phyloP scores from a whole-genome alignment of 2,888 invertebrate genomes.

The Caenorhabditis sulstoni region DNA sequence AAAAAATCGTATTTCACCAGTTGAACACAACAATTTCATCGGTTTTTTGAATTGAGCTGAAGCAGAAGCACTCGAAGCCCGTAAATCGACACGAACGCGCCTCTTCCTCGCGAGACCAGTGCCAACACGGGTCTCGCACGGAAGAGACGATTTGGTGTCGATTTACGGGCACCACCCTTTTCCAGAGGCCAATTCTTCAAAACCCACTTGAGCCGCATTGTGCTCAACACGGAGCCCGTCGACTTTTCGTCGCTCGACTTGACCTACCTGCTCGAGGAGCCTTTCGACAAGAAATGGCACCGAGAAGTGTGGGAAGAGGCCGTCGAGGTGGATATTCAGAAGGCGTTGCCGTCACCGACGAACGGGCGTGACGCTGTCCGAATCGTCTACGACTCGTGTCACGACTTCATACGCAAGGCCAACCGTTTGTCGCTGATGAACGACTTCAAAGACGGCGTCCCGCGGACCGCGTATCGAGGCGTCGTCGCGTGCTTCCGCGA shows the following conservation, averaged over 20 bases:
- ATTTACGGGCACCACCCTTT: too few species aligned
- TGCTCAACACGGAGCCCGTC: constrained; percentile 90
- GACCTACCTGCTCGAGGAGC: constrained; percentile 85
- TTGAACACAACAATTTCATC: too few species aligned
- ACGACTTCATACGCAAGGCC: constrained; percentile 10
- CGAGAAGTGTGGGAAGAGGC: constrained; percentile 53
- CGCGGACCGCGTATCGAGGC: constrained; percentile 95
- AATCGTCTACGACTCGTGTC: constrained; percentile 2
- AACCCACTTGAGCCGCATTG: constrained; percentile 93
- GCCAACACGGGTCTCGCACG: too few species aligned
- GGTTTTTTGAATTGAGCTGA: too few species aligned
- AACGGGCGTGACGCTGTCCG: too few species aligned
- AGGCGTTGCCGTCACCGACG: constrained; percentile 3
- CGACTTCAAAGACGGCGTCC: constrained; percentile 89
- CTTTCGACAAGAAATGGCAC: constrained; percentile 50
- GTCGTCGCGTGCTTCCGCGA: constrained; percentile 92
- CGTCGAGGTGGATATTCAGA: constrained; percentile 29
- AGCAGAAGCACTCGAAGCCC: too few species aligned
- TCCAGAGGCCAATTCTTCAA: constrained; percentile 96
- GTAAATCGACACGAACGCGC: too few species aligned
- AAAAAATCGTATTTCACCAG: too few species aligned
- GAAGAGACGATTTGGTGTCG: too few species aligned
- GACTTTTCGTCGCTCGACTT: constrained; percentile 93
- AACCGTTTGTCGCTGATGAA: constrained; percentile 66
- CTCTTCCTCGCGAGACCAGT: too few species aligned